Evolutionary conservation across 2,888 invertebrate species (phyloP).

Genomic region (Synergus gifuensis): DNA sequence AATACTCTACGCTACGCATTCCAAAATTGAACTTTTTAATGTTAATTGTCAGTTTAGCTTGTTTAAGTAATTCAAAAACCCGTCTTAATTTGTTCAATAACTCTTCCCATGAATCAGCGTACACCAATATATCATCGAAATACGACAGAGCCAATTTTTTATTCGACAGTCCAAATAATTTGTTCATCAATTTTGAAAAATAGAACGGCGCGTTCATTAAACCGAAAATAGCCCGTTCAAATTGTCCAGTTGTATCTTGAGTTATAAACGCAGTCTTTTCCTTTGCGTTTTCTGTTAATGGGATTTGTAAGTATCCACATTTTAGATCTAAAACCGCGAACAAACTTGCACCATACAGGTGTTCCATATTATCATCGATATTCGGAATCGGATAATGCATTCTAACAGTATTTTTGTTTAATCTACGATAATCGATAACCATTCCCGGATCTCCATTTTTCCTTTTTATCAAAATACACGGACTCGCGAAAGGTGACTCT

Average conservation of each 20-base stretch:
- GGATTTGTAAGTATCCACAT: neutral
- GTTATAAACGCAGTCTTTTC: slow-evolving; percentile 12
- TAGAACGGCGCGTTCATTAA: neutral
- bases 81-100: slow-evolving; percentile 56
- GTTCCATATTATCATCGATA: neutral
- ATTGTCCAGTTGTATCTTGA: neutral
- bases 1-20: slow-evolving; percentile 1
- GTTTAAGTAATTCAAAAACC: neutral
- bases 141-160: neutral
- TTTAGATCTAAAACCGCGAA: neutral
- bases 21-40: neutral
- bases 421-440: neutral
- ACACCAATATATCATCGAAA: neutral
- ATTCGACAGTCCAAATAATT: neutral
- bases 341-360: neutral
- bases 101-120: neutral
- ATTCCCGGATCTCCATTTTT: neutral
- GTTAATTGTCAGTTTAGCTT: neutral
- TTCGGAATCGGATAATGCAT: neutral
- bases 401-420: neutral
- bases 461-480: neutral
- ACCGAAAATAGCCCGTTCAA: slow-evolving; percentile 2
- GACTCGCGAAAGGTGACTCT: neutral
- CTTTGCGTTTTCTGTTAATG: neutral
- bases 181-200: neutral